A percentile compares a stretch with the other conserved stretches of the same genome.
Conservation (phyloP, 2,797 vertebrate genomes). For the Sebastes umbrosus region DNA sequence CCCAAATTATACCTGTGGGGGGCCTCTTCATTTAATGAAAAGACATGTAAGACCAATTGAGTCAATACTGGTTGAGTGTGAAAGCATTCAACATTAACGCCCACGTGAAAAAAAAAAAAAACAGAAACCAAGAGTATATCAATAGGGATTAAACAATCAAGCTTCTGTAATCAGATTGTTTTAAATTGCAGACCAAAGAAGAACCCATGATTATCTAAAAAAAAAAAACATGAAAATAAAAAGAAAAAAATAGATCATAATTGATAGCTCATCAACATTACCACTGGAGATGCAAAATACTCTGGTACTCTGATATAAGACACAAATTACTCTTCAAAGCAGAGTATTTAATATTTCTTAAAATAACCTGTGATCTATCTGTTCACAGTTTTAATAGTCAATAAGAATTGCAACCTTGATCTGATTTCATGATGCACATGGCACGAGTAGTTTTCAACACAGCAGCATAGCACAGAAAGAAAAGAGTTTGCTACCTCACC, state of each 20-base stretch:
- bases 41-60: neutral
- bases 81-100: neutral
- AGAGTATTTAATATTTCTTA: neutral
- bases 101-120: neutral
- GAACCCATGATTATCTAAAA: neutral
- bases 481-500: no score
- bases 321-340: neutral
- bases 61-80: neutral
- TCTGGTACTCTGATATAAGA: neutral
- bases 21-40: neutral
- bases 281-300: neutral
- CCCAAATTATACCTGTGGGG: neutral
- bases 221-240: neutral
- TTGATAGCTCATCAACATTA: no score
- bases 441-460: neutral
- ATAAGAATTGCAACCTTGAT: neutral
- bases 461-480: neutral
- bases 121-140: neutral
- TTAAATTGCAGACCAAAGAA: neutral
- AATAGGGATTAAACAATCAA: neutral
- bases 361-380: neutral
- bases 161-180: neutral
- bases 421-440: neutral
- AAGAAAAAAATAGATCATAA: no score
- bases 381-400: neutral